Evolutionary conservation across 2,888 invertebrate genomes (phyloP).

Genomic region (Auanema freiburgensis): DNA sequence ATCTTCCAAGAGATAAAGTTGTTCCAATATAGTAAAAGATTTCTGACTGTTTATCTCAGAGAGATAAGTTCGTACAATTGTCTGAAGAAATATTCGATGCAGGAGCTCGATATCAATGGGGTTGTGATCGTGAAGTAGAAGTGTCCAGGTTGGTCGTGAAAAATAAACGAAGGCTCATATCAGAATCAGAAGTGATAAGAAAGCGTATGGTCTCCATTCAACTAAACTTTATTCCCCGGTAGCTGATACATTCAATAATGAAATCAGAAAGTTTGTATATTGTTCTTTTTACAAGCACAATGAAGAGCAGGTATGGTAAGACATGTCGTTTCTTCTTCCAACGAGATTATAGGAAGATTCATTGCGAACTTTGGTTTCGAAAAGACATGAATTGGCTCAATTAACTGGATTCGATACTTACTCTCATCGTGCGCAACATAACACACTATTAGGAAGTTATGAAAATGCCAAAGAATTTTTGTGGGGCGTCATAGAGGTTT

Average conservation of each 20-base stretch:
- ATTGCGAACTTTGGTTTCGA: conserved; percentile 75
- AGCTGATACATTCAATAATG: conserved; percentile 34
- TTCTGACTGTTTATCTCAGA: conserved; percentile 10
- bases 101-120: conserved; percentile 57
- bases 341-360: conserved; percentile 70
- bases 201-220: conserved; percentile 29
- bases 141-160: conserved; percentile 28
- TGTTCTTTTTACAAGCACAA: conserved; percentile 49
- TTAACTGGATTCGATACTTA: conserved; percentile 87
- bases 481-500: conserved; percentile 48
- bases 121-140: conserved; percentile 37
- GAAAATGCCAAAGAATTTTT: conserved; percentile 52
- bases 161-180: neutral
- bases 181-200: conserved; percentile 30
- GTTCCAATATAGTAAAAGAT: neutral
- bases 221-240: conserved; percentile 36
- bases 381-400: conserved; percentile 79
- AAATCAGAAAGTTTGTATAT: conserved; percentile 44
- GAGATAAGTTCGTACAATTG: conserved; percentile 30
- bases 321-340: neutral
- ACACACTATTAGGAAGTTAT: conserved; percentile 73
- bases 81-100: conserved; percentile 45
- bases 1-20: conserved; percentile 78
- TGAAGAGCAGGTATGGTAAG: conserved; percentile 32
- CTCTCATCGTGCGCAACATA: conserved; percentile 84